A percentile compares a stretch with the other conserved stretches of the same genome.
Conservation (phyloP, 2,113 vertebrate species). For the Brachirus orientalis region DNA sequence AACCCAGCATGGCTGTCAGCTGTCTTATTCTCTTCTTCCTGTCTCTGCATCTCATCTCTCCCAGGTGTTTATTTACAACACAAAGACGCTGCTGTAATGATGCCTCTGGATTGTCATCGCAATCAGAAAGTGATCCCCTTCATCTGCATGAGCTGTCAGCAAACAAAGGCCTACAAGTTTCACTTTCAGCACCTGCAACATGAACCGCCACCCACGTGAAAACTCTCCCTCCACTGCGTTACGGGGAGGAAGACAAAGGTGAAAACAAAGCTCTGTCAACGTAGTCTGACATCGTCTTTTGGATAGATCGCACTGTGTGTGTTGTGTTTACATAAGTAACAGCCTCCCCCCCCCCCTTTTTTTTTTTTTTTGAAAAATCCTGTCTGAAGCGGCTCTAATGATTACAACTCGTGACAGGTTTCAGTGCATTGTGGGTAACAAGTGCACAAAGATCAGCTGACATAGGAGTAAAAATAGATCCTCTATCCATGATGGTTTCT, state of each 20-base stretch:
- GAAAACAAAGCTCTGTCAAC: slow-evolving; percentile 59
- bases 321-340: slow-evolving; percentile 59
- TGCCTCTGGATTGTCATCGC: slow-evolving; percentile 58
- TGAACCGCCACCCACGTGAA: slow-evolving; percentile 45
- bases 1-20: slow-evolving; percentile 36
- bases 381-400: slow-evolving; percentile 41
- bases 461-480: slow-evolving; percentile 66
- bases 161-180: slow-evolving; percentile 63
- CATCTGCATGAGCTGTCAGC: slow-evolving; percentile 57
- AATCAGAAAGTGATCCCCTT: slow-evolving; percentile 58
- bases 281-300: slow-evolving; percentile 44
- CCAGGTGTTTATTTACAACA: slow-evolving; percentile 67
- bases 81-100: slow-evolving; percentile 64
- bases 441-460: slow-evolving; percentile 42
- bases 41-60: slow-evolving; percentile 38
- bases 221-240: slow-evolving; percentile 28
- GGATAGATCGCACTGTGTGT: slow-evolving; percentile 47
- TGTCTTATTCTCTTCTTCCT: slow-evolving; percentile 24
- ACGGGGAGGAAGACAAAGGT: slow-evolving; percentile 21
- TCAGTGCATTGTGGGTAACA: slow-evolving; percentile 38
- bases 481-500: slow-evolving; percentile 48
- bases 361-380: slow-evolving; percentile 1
- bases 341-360: too few species aligned
- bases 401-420: slow-evolving; percentile 53
- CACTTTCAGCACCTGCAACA: slow-evolving; percentile 33